Evolutionary conservation across 2,797 vertebrate genomes (phyloP), one percentile per base, ranked within the genome.

Genomic region (Pelochelys cantorii): DNA sequence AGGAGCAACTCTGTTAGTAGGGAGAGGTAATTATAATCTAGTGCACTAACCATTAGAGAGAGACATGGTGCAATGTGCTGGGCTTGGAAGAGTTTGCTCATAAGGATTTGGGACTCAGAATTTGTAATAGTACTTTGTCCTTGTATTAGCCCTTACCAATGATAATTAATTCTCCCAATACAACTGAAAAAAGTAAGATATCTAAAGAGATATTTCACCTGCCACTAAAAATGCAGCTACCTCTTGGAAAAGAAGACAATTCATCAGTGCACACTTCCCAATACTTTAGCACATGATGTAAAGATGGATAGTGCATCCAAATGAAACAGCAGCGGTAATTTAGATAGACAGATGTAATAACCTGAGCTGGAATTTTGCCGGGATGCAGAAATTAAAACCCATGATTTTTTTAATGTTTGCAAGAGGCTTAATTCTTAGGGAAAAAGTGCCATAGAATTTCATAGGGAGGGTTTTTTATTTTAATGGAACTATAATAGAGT

Each of bases 101-200:
- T 9, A 3, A 37, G 3, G 18, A 18, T 9, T 71, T 5, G 65
- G 34, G 15, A 34, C 31, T n/a, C 17, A 34, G 60, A 34, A 34
- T 68, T 34, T 2, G 15, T 34, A 68, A 34, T 34, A 34, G 9
- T 68, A 34, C 15, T 68, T 68, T 68, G 31, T 59, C 52, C n/a
- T 60, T 18, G 11, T 22, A 13, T 5, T 29, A 60, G 27, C 23
- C 23, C 23, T 82, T 25, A 29, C 4, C 14, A 55, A 77, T 0
- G 0, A 2, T 34, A 34, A 81, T 25, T 25, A 25, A 13, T 2
- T 71, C 90, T 81, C 80, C 22, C 22, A 65, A 6, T 0, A 0
- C 31, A 29, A 60, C 77, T n/a, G 48, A 11, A 29, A 29, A 81
- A 86, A 84, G 81, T 6, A 14, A 68, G 54, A 81, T 27, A 57